Evolutionary conservation across 2,888 invertebrate species (phyloP).

Genomic region (Diarsia dahlii): DNA sequence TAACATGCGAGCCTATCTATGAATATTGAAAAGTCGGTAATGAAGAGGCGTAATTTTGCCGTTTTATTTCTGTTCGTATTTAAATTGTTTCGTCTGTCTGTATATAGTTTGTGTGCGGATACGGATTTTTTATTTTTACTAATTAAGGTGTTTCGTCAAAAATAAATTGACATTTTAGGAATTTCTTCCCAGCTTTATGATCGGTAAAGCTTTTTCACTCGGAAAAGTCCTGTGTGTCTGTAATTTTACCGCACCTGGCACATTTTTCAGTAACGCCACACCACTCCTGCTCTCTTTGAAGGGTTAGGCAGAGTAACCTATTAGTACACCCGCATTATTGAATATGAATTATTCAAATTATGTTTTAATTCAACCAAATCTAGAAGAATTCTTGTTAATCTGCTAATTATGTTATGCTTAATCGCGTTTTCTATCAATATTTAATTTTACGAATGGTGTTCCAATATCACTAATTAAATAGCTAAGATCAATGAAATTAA

Average conservation of each 20-base stretch:
- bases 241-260: not conserved
- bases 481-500: slow-evolving; percentile 54
- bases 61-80: slow-evolving; percentile 46
- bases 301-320: not conserved
- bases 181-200: not conserved
- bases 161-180: not conserved
- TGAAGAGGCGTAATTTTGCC: slow-evolving; percentile 56
- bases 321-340: not conserved
- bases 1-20: slow-evolving; percentile 72
- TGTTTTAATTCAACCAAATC: not conserved
- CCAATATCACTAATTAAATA: slow-evolving; percentile 44
- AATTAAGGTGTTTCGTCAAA: slow-evolving; percentile 5
- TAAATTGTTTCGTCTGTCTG: slow-evolving; percentile 25
- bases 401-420: not conserved
- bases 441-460: slow-evolving; percentile 3
- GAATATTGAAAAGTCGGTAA: slow-evolving; percentile 69
- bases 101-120: slow-evolving; percentile 19
- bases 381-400: not conserved
- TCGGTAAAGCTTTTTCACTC: not conserved
- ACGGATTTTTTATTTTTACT: slow-evolving; percentile 5
- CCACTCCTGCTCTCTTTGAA: not conserved
- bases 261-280: not conserved
- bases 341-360: not conserved
- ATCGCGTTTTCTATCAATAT: not conserved
- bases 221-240: not conserved